These are phyloP conservation scores for Drosophila putrida DNA, from an alignment of 2,888 invertebrate species.

Conservation along the genomic window DNA sequence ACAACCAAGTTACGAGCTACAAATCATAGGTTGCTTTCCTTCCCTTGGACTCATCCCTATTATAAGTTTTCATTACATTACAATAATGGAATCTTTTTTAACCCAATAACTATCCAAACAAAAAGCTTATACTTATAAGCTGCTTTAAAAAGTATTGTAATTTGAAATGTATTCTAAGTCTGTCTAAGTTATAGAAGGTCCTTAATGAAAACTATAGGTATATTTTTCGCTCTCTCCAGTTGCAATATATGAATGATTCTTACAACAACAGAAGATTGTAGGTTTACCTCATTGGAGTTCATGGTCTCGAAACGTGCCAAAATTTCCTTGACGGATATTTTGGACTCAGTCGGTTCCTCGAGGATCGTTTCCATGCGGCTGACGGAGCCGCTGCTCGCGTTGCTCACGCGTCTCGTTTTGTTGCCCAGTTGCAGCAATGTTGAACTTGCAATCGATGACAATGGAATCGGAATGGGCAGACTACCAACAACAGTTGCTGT, in stretches of 20 bases:
- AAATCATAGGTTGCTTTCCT: no score
- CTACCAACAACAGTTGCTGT: conserved; percentile 7
- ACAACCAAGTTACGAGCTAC: no score
- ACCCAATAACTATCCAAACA: no score
- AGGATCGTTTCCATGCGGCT: conserved; percentile 93
- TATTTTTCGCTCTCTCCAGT: no score
- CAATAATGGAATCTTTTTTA: neutral
- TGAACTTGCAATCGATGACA: neutral
- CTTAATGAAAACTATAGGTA: no score
- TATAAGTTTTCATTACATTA: neutral
- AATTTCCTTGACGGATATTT: conserved; percentile 93
- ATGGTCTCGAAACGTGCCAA: conserved; percentile 92
- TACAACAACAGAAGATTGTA: neutral
- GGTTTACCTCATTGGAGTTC: conserved; percentile 84
- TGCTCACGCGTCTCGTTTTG: conserved; percentile 83
- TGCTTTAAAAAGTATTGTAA: no score
- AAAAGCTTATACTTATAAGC: no score
- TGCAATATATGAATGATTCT: no score
- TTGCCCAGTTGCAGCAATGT: conserved; percentile 42
- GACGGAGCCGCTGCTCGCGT: conserved; percentile 86
- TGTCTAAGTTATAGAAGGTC: no score
- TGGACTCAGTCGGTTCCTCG: conserved; percentile 92
- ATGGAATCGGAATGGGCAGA: conserved; percentile 34
- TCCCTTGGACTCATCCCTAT: no score
- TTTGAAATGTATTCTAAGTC: no score